Evolutionary conservation across 2,888 invertebrate species (phyloP), one percentile per base, ranked within the genome.

Genomic region (Drosophila setosimentum): DNA sequence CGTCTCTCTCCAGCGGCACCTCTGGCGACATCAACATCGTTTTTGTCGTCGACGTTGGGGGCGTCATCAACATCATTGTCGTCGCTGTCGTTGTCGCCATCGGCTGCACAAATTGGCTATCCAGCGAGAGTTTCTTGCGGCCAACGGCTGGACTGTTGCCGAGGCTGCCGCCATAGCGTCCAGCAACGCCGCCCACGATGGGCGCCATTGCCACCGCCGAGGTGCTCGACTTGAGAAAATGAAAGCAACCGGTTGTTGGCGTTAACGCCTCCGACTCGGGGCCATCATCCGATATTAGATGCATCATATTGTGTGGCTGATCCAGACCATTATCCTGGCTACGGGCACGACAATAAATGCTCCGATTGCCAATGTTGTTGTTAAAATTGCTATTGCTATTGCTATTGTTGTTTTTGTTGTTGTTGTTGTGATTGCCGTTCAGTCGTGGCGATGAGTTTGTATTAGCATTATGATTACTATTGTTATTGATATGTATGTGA

Each of bases 301-400:
- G 74, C 30, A 45, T 29, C 7, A 68, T 57, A 54, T 80, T 62
- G 3, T 68, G 32, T 6, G 82, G 51, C 48, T 73, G 66, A 78
- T 93, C 92, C 54, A 93, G 73, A 7, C 92, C 93, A 66, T 91
- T 90, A 77, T 93, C 93, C 75, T 93, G 93, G 70, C 93, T 93
- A 60, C 87, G 71, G 16, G 85, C 85, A 7, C 87, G 87, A 57
- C 72, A 64, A 49, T 83, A 84, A 53, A 67, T 72, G 42, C 61
- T 67, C 10, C 54, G 37, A 37, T 37, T n/a, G 27, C 35, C 33
- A 18, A 35, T 37, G n/a, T 35, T 24, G 24, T 35, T 16, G 6
- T 27, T 55, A n/a, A 13, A 13, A 29, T 37, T 65, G 69, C 27
- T 11, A 29, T 55, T 37, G 37, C 3, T 21, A 5, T 68, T 71